Conservation (phyloP, 2,888 invertebrate genomes). For the Corythucha ciliata region DNA sequence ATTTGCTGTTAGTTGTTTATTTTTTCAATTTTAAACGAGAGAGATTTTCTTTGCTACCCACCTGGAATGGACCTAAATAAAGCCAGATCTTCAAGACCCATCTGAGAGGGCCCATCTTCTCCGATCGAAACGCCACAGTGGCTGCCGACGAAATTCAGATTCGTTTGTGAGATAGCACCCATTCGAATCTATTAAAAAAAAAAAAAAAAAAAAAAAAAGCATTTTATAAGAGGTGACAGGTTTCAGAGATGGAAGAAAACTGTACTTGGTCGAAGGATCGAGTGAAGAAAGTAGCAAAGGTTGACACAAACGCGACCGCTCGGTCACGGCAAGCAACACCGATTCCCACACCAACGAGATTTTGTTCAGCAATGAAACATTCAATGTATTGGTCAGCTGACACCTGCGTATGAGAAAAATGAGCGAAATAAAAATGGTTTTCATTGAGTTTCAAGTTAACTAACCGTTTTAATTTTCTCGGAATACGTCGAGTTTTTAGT, state of each 20-base stretch:
- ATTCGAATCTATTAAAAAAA: slow-evolving; percentile 67
- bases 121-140: slow-evolving; percentile 98
- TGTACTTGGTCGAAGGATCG: slow-evolving; percentile 87
- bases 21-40: not conserved
- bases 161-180: slow-evolving; percentile 98
- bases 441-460: slow-evolving; percentile 6
- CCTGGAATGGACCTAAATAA: slow-evolving; percentile 89
- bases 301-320: slow-evolving; percentile 87
- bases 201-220: not conserved
- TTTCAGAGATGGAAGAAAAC: not conserved
- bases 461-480: slow-evolving; percentile 70
- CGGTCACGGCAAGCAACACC: slow-evolving; percentile 89
- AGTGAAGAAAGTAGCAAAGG: slow-evolving; percentile 96
- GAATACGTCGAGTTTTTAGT: slow-evolving; percentile 98
- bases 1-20: too few species aligned
- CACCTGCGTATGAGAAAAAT: slow-evolving; percentile 41
- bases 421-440: not conserved
- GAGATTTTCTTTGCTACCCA: too few species aligned
- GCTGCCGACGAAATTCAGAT: slow-evolving; percentile 92
- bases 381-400: slow-evolving; percentile 75
- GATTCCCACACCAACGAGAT: slow-evolving; percentile 89
- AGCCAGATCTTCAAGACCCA: slow-evolving; percentile 97
- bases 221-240: not conserved
- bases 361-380: slow-evolving; percentile 99
- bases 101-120: slow-evolving; percentile 97